Evolutionary conservation across 2,113 vertebrate species (phyloP).

Genomic region (Coturnix japonica): DNA sequence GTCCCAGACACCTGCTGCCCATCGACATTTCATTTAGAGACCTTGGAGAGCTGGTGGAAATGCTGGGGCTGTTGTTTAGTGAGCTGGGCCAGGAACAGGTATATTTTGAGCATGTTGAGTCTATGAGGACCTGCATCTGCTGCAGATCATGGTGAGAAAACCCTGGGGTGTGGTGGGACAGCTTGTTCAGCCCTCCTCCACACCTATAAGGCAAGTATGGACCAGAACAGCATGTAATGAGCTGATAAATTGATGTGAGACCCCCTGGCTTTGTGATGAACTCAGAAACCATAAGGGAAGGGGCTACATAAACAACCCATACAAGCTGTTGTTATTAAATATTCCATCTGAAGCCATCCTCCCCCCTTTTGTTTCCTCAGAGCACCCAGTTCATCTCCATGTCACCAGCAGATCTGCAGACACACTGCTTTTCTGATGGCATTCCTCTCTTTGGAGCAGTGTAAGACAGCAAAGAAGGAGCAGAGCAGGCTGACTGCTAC

Average conservation of each 20-base stretch:
- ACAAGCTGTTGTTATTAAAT: slow-evolving; percentile 23
- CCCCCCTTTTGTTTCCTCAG: neutral
- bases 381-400: neutral
- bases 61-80: neutral
- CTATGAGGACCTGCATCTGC: neutral
- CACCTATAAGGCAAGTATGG: neutral
- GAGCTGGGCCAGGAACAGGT: slow-evolving; percentile 10
- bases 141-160: neutral
- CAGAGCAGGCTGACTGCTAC: neutral
- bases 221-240: neutral
- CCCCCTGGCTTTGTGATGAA: slow-evolving; percentile 5
- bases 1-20: neutral
- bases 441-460: neutral
- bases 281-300: neutral
- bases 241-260: slow-evolving; percentile 21
- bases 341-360: slow-evolving; percentile 29
- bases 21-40: neutral
- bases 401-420: neutral
- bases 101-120: slow-evolving; percentile 18
- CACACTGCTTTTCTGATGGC: neutral
- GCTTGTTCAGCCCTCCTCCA: neutral
- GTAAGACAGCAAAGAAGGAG: neutral
- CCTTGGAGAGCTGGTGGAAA: slow-evolving; percentile 4
- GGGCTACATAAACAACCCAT: slow-evolving; percentile 9
- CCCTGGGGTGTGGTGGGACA: neutral